Conservation (phyloP, 2,113 vertebrate genomes). For the Callithrix jacchus region DNA sequence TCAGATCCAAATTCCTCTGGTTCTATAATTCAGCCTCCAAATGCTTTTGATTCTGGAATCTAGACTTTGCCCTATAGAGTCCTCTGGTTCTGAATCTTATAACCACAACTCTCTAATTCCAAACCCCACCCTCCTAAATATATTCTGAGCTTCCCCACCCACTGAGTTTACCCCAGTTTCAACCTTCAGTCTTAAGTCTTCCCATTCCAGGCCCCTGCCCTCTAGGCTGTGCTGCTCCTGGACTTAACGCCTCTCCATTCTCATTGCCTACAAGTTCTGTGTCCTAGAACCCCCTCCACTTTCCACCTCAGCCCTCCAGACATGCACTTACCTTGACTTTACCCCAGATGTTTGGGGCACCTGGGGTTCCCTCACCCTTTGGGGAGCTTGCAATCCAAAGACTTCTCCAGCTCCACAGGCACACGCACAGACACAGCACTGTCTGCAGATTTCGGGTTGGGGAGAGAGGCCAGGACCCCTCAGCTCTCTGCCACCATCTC, state of each 20-base stretch:
- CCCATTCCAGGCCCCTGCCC: not conserved
- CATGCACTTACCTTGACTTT: not conserved
- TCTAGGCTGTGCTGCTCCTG: not conserved
- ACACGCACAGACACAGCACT: conserved; percentile 46
- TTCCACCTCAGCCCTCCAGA: not conserved
- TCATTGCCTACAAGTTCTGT: not conserved
- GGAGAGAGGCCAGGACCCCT: not conserved
- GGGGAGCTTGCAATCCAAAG: not conserved
- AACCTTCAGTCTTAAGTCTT: not conserved
- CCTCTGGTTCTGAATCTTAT: not conserved
- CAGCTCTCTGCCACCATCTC: not conserved
- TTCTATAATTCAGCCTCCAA: not conserved
- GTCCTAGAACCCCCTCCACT: not conserved
- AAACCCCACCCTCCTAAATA: not conserved
- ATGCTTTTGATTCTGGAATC: conserved; percentile 31
- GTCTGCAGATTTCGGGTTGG: not conserved
- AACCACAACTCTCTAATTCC: not conserved
- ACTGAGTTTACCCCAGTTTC: not conserved
- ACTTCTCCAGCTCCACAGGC: conserved; percentile 19
- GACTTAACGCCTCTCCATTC: not conserved
- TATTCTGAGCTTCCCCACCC: not conserved
- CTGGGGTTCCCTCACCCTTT: not conserved
- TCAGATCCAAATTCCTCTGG: not conserved
- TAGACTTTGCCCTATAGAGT: not conserved
- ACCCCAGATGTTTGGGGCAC: not conserved